Conservation (phyloP, 2,888 invertebrate genomes). For the Punctoribates punctum region DNA sequence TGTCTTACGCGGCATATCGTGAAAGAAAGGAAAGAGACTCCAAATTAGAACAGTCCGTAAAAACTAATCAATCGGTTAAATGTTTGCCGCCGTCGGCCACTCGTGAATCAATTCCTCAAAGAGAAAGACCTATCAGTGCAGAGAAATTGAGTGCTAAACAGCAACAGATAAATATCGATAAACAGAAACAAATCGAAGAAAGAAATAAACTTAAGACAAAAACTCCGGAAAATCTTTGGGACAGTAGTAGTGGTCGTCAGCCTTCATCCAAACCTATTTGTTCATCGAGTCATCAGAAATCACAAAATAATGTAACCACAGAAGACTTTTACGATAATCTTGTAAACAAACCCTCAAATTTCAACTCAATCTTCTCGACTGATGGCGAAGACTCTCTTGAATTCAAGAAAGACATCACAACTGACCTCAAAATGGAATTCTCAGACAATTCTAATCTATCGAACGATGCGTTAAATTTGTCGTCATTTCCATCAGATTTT, state of each 20-base stretch:
- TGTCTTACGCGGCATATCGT: slow-evolving; percentile 42
- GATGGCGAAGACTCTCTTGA: slow-evolving; percentile 11
- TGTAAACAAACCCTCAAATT: slow-evolving; percentile 4
- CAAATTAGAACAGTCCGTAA: neutral
- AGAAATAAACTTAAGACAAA: slow-evolving; percentile 14
- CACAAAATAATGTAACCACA: neutral
- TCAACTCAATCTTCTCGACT: neutral
- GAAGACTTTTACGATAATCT: slow-evolving; percentile 19
- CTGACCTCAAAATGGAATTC: slow-evolving; percentile 40
- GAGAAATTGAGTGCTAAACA: neutral
- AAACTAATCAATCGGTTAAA: neutral
- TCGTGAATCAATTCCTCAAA: no score
- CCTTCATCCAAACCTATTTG: neutral
- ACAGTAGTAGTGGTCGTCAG: neutral
- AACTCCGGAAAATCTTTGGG: slow-evolving; percentile 1
- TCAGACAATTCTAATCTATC: slow-evolving; percentile 40
- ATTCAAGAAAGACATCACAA: slow-evolving; percentile 7
- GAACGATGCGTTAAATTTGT: neutral
- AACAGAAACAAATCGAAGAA: slow-evolving; percentile 11
- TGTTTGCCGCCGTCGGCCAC: neutral
- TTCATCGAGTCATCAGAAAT: slow-evolving; percentile 17
- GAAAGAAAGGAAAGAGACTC: slow-evolving; percentile 41
- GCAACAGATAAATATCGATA: neutral
- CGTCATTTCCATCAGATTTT: slow-evolving; percentile 1
- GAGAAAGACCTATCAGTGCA: no score